phyloP scores from a whole-genome alignment of 2,888 invertebrate genomes.

The Harmothoe impar region DNA sequence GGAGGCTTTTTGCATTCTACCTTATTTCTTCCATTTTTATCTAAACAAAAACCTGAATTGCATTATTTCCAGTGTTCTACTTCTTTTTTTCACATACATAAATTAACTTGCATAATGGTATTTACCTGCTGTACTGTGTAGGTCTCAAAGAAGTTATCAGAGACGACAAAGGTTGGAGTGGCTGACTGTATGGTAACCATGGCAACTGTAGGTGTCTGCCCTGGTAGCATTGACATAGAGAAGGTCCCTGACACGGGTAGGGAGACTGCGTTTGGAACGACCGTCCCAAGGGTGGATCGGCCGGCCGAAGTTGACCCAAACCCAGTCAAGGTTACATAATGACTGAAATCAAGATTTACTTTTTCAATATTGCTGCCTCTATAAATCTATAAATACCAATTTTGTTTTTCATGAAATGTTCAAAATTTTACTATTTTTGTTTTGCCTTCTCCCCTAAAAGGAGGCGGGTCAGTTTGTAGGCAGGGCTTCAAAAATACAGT shows the following conservation, averaged over 20 bases:
- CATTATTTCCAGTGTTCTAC: no score
- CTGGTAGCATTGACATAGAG: background rate
- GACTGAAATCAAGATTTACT: constrained; percentile 12
- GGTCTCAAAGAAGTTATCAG: constrained; percentile 27
- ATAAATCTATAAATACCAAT: no score
- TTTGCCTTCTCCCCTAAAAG: no score
- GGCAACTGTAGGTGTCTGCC: background rate
- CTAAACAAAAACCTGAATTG: no score
- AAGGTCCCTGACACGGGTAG: background rate
- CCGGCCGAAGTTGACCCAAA: background rate
- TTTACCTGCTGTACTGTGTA: background rate
- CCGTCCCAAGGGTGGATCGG: background rate
- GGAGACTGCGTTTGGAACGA: background rate
- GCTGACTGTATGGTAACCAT: background rate
- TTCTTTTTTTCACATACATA: no score
- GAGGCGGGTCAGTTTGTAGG: no score
- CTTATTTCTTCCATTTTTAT: no score
- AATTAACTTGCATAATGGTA: background rate
- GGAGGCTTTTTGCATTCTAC: no score
- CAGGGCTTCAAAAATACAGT: no score
- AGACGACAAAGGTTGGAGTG: background rate
- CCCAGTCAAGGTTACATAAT: constrained; percentile 1
- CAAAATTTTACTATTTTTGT: no score
- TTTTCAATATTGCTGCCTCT: no score
- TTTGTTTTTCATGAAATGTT: no score